Conservation (phyloP, 2,797 vertebrate species). For the Pteropus rufus region DNA sequence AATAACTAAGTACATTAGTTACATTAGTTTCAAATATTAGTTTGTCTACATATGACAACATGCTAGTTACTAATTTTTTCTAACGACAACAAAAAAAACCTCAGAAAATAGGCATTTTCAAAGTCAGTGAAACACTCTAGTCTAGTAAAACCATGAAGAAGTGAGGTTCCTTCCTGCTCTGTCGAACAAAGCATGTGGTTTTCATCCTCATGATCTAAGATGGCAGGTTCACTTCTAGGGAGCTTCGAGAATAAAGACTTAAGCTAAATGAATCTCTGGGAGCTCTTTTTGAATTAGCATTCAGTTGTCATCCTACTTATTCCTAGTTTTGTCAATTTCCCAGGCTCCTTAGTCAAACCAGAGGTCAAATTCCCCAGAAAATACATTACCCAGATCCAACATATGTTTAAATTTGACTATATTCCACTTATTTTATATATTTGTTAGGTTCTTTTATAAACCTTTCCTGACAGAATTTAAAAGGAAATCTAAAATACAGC, state of each 20-base stretch:
- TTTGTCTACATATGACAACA: not conserved
- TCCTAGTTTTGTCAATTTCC: not conserved
- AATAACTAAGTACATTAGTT: not conserved
- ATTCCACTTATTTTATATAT: not conserved
- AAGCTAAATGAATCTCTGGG: not conserved
- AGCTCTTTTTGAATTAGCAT: not conserved
- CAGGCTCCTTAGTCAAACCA: not conserved
- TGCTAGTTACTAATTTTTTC: not conserved
- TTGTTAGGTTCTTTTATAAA: not conserved
- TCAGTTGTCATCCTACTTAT: not conserved
- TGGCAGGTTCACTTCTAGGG: not conserved
- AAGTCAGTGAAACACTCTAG: not conserved
- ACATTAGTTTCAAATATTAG: not conserved
- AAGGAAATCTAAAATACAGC: not conserved
- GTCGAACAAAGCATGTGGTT: not conserved
- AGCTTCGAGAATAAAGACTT: not conserved
- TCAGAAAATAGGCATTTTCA: not conserved
- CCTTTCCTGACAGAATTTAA: not conserved
- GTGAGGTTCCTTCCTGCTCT: not conserved
- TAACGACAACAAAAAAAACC: not conserved
- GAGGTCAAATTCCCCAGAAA: not conserved
- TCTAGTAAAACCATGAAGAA: not conserved
- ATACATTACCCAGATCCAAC: not conserved
- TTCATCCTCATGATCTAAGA: not conserved
- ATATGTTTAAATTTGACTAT: not conserved